Conservation (phyloP, 2,797 vertebrate species). For the Crax fasciolata region DNA sequence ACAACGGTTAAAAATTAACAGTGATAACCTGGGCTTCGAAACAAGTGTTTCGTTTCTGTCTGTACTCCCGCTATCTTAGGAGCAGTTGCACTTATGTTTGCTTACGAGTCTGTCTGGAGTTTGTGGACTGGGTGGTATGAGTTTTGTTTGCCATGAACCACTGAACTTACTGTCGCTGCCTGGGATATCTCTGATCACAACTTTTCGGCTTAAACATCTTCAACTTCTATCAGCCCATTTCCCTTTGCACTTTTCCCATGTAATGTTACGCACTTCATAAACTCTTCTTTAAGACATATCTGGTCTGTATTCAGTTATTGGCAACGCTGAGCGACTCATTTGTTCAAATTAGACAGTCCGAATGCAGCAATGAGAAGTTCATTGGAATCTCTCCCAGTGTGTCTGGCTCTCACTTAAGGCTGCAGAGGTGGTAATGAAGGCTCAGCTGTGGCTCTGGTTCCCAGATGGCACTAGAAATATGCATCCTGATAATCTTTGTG, state of each 20-base stretch:
- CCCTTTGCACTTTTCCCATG: not conserved
- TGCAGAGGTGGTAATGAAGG: not conserved
- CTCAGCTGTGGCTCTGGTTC: not conserved
- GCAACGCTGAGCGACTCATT: not conserved
- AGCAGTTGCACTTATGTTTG: not conserved
- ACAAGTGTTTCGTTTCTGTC: not conserved
- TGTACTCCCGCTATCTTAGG: not conserved
- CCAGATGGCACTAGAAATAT: not conserved
- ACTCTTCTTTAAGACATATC: not conserved
- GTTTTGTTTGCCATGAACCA: not conserved
- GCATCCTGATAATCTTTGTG: not conserved
- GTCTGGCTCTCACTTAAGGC: not conserved
- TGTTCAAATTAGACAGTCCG: not conserved
- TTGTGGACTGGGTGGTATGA: not conserved
- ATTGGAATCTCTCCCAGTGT: not conserved
- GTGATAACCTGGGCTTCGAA: not conserved
- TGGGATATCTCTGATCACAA: not conserved
- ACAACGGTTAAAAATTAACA: not conserved
- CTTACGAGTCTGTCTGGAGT: not conserved
- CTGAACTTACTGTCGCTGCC: not conserved
- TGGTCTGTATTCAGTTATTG: not conserved
- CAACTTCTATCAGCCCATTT: not conserved
- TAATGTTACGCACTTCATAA: not conserved
- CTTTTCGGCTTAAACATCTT: not conserved
- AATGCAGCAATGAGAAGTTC: not conserved